Evolutionary conservation across 2,797 vertebrate genomes (phyloP).

Genomic region (Phrynocephalus vlangalii): DNA sequence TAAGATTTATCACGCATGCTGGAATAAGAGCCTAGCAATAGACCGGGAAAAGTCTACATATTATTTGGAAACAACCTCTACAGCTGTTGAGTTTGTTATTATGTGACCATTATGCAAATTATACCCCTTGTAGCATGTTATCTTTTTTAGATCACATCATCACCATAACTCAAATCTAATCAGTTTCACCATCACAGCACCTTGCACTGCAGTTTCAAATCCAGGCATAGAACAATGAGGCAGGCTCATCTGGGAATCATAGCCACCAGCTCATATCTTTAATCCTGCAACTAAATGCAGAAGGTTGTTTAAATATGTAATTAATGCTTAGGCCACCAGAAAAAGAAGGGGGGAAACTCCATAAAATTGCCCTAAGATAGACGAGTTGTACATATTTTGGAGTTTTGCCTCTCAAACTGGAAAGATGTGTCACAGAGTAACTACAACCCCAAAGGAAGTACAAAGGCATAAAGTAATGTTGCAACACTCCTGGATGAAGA

Average conservation of each 20-base stretch:
- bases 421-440: neutral
- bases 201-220: neutral
- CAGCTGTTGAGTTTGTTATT: neutral
- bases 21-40: neutral
- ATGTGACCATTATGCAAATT: slow-evolving; percentile 17
- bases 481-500: too few relatives aligned
- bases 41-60: neutral
- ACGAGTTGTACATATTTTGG: neutral
- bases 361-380: too few relatives aligned
- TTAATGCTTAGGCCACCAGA: neutral
- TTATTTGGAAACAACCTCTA: slow-evolving; percentile 5
- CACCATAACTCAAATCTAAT: neutral
- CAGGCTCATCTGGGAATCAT: neutral
- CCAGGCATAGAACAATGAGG: neutral
- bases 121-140: neutral
- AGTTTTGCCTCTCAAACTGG: neutral
- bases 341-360: neutral
- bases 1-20: neutral
- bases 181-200: neutral
- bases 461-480: too few relatives aligned
- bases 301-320: too few relatives aligned
- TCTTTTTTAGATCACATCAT: slow-evolving; percentile 1
- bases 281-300: too few relatives aligned
- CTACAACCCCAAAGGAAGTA: neutral
- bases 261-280: neutral